Conservation (phyloP, 1,140 invertebrate genomes). For the Meteorus sp. region DNA sequence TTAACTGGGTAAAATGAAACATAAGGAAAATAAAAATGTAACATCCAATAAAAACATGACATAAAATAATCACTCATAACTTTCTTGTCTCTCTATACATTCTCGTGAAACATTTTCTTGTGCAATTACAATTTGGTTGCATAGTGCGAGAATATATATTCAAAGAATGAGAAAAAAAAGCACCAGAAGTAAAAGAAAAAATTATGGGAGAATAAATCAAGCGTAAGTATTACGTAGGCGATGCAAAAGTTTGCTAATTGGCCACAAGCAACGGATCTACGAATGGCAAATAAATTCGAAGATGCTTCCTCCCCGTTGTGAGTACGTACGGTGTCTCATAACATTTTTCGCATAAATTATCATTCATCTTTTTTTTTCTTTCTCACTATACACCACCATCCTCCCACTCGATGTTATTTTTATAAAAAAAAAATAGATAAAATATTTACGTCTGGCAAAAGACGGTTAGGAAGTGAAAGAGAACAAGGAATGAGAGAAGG, state of each 20-base stretch:
- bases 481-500: slow-evolving; percentile 8
- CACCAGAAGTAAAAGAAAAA: not conserved
- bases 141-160: too few relatives aligned
- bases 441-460: slow-evolving; percentile 22
- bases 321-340: slow-evolving; percentile 18
- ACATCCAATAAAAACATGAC: not conserved
- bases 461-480: not conserved
- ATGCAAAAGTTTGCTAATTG: slow-evolving; percentile 16
- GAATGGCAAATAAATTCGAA: slow-evolving; percentile 26
- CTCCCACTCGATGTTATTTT: not conserved
- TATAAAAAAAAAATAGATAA: not conserved
- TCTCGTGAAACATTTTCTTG: not conserved
- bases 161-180: too few relatives aligned
- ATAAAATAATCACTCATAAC: not conserved
- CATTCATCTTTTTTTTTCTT: slow-evolving; percentile 14
- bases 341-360: slow-evolving; percentile 33
- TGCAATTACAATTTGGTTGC: not conserved
- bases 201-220: slow-evolving; percentile 12
- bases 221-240: slow-evolving; percentile 5
- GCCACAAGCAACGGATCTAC: slow-evolving; percentile 15
- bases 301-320: too few relatives aligned
- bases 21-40: not conserved
- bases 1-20: too few relatives aligned
- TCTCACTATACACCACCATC: slow-evolving; percentile 1
- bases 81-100: slow-evolving; percentile 3